Base-by-base conservation (phyloP, 2,888 invertebrate genomes). In the Temnothorax rugatulus region DNA sequence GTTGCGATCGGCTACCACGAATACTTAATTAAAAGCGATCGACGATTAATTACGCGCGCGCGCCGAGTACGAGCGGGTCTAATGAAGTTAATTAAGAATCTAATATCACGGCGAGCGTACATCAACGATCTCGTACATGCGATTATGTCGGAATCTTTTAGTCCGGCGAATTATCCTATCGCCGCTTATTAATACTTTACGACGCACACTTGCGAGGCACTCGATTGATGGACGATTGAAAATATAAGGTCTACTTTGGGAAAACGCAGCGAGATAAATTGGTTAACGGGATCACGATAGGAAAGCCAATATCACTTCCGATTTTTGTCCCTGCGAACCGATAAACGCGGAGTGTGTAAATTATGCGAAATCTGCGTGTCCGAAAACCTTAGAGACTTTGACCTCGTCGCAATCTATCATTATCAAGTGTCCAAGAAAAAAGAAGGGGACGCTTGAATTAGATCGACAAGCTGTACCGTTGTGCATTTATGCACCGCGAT, bases 251-350 rank as follows among this genome's bases (percentile, higher is more conserved):
- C 11, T 52, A 57, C 15, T 73, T 57, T 47, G 25, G 61, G 50
- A 41, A 82, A 61, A 61, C 15, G 54, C 64, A 29, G 25, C 41
- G 63, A 57, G 69, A 84, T 87, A 71, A 87, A 85, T 85, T 79
- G 71, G 34, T 50, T 87, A 87, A 87, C 87, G 86, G 87, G 74
- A 69, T n/a, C 18, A 74, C 47, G 75, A 81, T 61, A 59, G 59
- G 21, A 74, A 57, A 73, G 74, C 21, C 21, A 50, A 47, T 79
- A 71, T 57, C 47, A 47, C 18, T 34, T n/a, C 21, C 18, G 44
- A 79, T 81, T 74, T 81, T 79, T 73, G 11, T 47, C 34, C 9
- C 21, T 13, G 59, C 21, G 59, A 73, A 21, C 18, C 34, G 52
- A 5, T 29, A 59, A 52, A 59, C 13, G 8, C 21, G 4, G 4